Percentiles rank a stretch among this genome's conserved stretches.
phyloP scores from a whole-genome alignment of 2,888 invertebrate species.

The Physocephala rufipes region DNA sequence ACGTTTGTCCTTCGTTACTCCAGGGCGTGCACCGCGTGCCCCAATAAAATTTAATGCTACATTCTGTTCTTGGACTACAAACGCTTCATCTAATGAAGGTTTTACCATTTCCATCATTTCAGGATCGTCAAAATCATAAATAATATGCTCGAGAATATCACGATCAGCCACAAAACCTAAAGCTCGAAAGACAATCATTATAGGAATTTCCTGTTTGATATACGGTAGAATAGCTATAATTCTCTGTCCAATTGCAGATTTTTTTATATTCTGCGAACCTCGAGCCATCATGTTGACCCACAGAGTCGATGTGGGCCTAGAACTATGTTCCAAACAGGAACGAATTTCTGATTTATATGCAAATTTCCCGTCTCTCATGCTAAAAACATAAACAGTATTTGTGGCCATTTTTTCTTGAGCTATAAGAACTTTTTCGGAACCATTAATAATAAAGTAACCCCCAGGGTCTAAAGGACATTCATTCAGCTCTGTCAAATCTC shows the following conservation, averaged over 20 bases:
- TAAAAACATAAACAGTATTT: slow-evolving; percentile 99
- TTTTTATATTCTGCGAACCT: slow-evolving; percentile 98
- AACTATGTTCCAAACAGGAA: slow-evolving; percentile 90
- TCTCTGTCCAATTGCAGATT: slow-evolving; percentile 97
- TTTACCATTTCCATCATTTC: slow-evolving; percentile 99
- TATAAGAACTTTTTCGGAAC: slow-evolving; percentile 97
- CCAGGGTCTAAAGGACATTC: slow-evolving; percentile 99
- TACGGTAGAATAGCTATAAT: slow-evolving; percentile 98
- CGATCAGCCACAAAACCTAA: slow-evolving; percentile 98
- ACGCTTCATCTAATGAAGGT: slow-evolving; percentile 98
- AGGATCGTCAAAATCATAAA: slow-evolving; percentile 99
- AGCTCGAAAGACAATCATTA: slow-evolving; percentile 99
- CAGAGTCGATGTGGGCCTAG: slow-evolving; percentile 95
- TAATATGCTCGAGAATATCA: slow-evolving; percentile 99
- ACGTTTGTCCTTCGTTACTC: slow-evolving; percentile 98
- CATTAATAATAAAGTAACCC: slow-evolving; percentile 99
- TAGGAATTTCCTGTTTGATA: slow-evolving; percentile 99
- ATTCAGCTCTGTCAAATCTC: slow-evolving; percentile 98
- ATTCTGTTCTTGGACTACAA: slow-evolving; percentile 99
- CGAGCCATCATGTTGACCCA: slow-evolving; percentile 99
- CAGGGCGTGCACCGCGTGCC: slow-evolving; percentile 94
- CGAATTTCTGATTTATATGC: slow-evolving; percentile 98
- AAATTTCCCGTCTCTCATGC: slow-evolving; percentile 99
- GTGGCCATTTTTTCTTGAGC: slow-evolving; percentile 99
- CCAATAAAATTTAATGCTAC: slow-evolving; percentile 99